Base-by-base conservation (phyloP, 2,797 vertebrate genomes). In the Myotis daubentonii region DNA sequence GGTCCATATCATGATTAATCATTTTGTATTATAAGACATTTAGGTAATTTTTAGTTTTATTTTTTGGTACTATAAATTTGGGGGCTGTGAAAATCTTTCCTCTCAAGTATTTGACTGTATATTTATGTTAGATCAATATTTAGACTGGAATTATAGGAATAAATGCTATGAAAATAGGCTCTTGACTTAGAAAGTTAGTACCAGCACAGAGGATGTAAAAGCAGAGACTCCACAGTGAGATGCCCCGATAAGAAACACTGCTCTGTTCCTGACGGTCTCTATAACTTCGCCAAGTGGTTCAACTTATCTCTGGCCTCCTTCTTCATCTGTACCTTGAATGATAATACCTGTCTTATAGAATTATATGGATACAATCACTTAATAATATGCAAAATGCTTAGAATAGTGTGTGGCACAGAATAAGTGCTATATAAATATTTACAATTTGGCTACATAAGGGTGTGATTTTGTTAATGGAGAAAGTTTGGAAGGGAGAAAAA, bases 401-500 rank as follows among this genome's bases (percentile, higher is more conserved):
- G 25, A 92, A 92, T 51, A 85, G 65, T 82, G 7, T 75, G 33
- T 87, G 81, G 28, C 65, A 81, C 62, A 91, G 68, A 89, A 23
- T 91, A 94, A 82, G 19, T 84, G 6, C 57, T 87, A 53, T 70
- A 47, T 49, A 82, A 87, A 87, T 75, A 17, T 78, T 91, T 85
- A 41, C 19, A 94, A 83, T 84, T 96, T 92, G 53, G 6, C 72
- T 87, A 51, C 28, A 65, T 81, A 70, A 87, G 23, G 16, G 19
- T 87, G 22, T 79, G 55, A 68, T 92, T 94, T 92, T 89, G 8
- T 78, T 72, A 87, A 68, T 68, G 38, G 66, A 92, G 53, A 76
- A 41, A 57, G 41, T 75, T 84, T 71, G 33, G 30, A 91, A 94
- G 23, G 94, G 47, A 66, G 36, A 86, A 72, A 87, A 93, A 86